Percentiles rank a stretch among this genome's conserved stretches.
Evolutionary conservation across 2,888 invertebrate species (phyloP).

Genomic region (Luffia ferchaultella): DNA sequence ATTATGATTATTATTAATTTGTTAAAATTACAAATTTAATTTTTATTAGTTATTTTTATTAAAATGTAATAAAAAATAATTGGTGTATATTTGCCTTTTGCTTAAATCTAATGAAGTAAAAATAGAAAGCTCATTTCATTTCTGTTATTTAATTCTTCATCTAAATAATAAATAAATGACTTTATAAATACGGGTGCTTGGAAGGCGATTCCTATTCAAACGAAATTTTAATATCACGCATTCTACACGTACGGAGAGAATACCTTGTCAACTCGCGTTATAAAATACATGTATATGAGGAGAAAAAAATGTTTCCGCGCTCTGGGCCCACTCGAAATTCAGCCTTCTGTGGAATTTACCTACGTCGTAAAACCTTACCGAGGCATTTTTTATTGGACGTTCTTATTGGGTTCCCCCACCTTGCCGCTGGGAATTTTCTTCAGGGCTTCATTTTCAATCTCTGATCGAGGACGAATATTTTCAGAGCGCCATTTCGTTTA

Average conservation of each 20-base stretch:
- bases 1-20: too few relatives aligned
- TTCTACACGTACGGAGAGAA: not conserved
- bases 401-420: conserved; percentile 33
- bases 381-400: conserved; percentile 31
- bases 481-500: not conserved
- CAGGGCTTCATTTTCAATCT: not conserved
- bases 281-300: not conserved
- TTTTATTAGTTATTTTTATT: too few relatives aligned
- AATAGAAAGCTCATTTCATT: too few relatives aligned
- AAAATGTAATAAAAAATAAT: too few relatives aligned
- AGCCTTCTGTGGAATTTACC: conserved; percentile 11
- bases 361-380: conserved; percentile 17
- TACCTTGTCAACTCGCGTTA: not conserved
- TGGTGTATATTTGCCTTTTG: too few relatives aligned
- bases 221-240: not conserved
- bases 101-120: too few relatives aligned
- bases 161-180: too few relatives aligned
- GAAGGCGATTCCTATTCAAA: too few relatives aligned
- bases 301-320: too few relatives aligned
- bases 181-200: too few relatives aligned
- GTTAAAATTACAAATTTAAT: too few relatives aligned
- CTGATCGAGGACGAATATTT: conserved; percentile 1
- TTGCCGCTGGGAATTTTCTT: conserved; percentile 15
- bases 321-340: not conserved
- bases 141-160: too few relatives aligned